Conservation (phyloP, 2,113 vertebrate genomes). For the Macquaria ambigua region DNA sequence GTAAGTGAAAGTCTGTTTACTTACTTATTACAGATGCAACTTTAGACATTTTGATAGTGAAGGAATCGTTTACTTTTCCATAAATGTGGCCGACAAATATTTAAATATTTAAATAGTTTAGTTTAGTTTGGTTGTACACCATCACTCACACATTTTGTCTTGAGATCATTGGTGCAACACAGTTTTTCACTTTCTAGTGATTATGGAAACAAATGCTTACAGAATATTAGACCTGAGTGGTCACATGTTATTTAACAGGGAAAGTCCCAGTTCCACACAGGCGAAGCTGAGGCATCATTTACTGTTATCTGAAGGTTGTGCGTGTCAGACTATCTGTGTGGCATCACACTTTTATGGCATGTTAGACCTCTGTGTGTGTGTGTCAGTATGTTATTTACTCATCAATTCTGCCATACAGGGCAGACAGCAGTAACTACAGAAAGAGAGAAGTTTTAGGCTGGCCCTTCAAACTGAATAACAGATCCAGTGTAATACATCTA, state of each 20-base stretch:
- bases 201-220: background rate
- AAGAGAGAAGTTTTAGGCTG: background rate
- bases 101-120: too few species aligned
- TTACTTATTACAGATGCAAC: background rate
- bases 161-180: background rate
- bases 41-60: background rate
- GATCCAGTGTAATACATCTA: background rate
- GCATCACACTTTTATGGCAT: background rate
- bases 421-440: background rate
- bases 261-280: constrained; percentile 13
- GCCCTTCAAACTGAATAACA: background rate
- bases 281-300: background rate
- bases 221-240: background rate
- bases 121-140: background rate
- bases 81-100: background rate
- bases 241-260: constrained; percentile 16
- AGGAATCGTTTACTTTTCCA: background rate
- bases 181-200: background rate
- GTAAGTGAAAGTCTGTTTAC: background rate
- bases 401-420: background rate
- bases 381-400: background rate
- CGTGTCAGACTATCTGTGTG: background rate
- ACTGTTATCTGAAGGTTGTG: background rate
- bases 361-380: background rate
- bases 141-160: background rate